Evolutionary conservation across 2,888 invertebrate genomes (phyloP), one percentile per base, ranked within the genome.

Genomic region (Cerceris rybyensis): DNA sequence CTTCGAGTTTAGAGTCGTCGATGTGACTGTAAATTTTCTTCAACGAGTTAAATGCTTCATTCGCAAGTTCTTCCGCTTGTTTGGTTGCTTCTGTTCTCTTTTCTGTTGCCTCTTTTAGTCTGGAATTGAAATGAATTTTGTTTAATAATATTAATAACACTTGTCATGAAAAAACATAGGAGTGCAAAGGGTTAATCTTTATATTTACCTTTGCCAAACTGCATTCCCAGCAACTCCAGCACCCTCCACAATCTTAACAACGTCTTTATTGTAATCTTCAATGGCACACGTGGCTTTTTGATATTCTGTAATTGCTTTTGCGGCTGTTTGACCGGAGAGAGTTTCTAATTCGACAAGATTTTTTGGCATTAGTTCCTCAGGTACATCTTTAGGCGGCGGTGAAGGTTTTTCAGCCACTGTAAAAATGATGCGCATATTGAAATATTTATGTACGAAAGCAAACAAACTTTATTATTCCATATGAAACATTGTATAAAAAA

Each of bases 231-330:
- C 81, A 8, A 82, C 39, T 41, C 84, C 83, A 13, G 79, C 61
- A 46, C 70, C 87, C 71, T 92, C 92, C 7, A 92, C 76, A 6
- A 91, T 85, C 59, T 85, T 86, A 0, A 90, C 68, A 2, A 92
- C 87, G 61, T 91, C 87, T 52, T 85, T 81, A 75, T 91, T 95
- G 80, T 95, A 95, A 8, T 93, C 93, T 75, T 93, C 93, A 54
- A 96, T 93, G 54, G 94, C 93, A 67, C 93, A 93, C 0, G 94
- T 93, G 0, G 96, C 96, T 78, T 93, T 92, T 75, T 95, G 94
- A 88, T 95, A 97, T 73, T 95, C 95, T 87, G 95, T 94, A 7
- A 96, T 94, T 0, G 96, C 96, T 17, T 94, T 93, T 66, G 95
- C 93, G 6, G 95, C 94, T 7, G 94, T 92, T 73, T 93, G 87